Evolutionary conservation across 2,888 invertebrate genomes (phyloP).

Genomic region (Eupithecia centaureata): DNA sequence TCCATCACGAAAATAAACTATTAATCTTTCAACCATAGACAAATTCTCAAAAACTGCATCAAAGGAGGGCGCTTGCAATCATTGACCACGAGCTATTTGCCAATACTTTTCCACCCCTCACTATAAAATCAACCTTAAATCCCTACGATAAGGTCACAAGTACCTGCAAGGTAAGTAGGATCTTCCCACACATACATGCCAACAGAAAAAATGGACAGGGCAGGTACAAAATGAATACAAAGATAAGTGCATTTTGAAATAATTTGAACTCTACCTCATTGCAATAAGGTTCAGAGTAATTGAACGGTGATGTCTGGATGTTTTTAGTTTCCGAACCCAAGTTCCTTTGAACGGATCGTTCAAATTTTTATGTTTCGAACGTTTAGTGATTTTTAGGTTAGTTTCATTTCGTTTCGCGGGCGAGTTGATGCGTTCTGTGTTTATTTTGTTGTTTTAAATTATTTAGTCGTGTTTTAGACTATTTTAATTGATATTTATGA

Average conservation of each 20-base stretch:
- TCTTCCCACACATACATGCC: conserved; percentile 52
- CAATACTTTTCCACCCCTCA: conserved; percentile 44
- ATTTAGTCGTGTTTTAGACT: conserved; percentile 23
- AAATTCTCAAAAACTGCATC: conserved; percentile 53
- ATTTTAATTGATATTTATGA: conserved; percentile 31
- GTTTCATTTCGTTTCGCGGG: conserved; percentile 65
- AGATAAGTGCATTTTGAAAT: conserved; percentile 65
- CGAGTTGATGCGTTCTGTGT: conserved; percentile 53
- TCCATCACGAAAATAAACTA: background rate
- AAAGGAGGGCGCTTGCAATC: conserved; percentile 56
- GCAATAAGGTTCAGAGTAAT: conserved; percentile 51
- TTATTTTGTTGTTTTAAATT: conserved; percentile 39
- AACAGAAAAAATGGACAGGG: conserved; percentile 71
- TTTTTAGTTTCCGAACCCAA: conserved; percentile 55
- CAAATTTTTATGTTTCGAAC: conserved; percentile 73
- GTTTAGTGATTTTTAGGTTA: conserved; percentile 73
- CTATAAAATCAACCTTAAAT: conserved; percentile 48
- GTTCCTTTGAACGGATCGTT: conserved; percentile 67
- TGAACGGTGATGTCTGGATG: conserved; percentile 37
- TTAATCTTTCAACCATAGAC: conserved; percentile 20
- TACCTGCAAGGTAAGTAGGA: background rate
- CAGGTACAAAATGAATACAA: conserved; percentile 80
- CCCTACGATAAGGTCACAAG: conserved; percentile 39
- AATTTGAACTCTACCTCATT: rapidly evolving
- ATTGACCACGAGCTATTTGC: conserved; percentile 44